Evolutionary conservation across 92 coral and sea anemone species (phyloP).

Genomic region (Actinernus sp.): DNA sequence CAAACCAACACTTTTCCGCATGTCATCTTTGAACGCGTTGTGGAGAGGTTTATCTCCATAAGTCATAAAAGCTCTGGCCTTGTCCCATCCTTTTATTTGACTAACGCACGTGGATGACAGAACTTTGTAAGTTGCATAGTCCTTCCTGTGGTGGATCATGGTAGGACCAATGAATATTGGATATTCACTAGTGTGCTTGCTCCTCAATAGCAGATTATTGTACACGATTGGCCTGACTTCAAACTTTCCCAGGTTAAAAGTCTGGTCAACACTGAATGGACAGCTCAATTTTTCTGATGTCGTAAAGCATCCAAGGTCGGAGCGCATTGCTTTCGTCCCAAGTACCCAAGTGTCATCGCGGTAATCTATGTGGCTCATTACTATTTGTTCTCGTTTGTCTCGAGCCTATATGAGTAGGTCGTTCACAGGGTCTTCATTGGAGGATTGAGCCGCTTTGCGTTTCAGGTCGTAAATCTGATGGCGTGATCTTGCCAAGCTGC

Average conservation of each 20-base stretch:
- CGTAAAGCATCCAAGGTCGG: conserved; percentile 1
- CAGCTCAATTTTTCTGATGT: conserved; percentile 7
- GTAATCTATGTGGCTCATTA: conserved; percentile 7
- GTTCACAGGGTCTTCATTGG: conserved; percentile 2
- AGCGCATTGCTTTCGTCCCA: conserved; percentile 14
- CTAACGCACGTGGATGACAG: conserved; percentile 19
- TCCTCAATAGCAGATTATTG: conserved; percentile 28
- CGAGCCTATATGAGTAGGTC: not conserved
- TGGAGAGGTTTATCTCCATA: conserved; percentile 39
- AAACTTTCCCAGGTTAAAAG: conserved; percentile 32
- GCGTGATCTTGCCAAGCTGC: conserved; percentile 19
- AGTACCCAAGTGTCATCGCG: conserved; percentile 12
- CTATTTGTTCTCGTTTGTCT: not conserved
- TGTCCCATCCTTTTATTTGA: not conserved
- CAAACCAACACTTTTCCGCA: conserved; percentile 13
- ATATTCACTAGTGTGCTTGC: conserved; percentile 15
- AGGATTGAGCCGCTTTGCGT: too few relatives aligned
- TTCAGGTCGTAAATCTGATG: conserved; percentile 13
- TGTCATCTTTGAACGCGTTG: conserved; percentile 18
- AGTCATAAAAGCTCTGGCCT: conserved; percentile 24
- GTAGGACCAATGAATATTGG: conserved; percentile 51
- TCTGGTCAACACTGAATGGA: conserved; percentile 50
- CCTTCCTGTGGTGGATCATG: conserved; percentile 34
- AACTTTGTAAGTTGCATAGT: conserved; percentile 20
- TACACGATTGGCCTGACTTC: conserved; percentile 24